Percentiles rank a stretch among this genome's conserved stretches.
Evolutionary conservation across 2,113 vertebrate genomes (phyloP).

Genomic region (Rattus rattus): DNA sequence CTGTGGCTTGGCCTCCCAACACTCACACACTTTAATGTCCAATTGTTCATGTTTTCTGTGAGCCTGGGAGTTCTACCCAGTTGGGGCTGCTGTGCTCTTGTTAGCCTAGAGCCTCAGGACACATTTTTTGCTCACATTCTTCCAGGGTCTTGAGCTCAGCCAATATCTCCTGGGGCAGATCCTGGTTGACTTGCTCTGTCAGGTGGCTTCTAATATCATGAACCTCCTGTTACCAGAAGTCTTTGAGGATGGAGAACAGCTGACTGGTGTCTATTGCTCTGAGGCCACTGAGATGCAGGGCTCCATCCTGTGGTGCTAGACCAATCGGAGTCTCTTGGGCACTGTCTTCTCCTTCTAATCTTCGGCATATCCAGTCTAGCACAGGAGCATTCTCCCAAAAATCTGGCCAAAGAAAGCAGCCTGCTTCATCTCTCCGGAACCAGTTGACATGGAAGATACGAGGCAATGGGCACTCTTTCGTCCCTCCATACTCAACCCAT

Average conservation of each 20-base stretch:
- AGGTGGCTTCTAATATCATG: constrained; percentile 91
- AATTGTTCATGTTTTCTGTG: neutral
- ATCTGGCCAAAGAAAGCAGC: constrained; percentile 63
- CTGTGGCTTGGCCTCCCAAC: constrained; percentile 17
- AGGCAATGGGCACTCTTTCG: constrained; percentile 76
- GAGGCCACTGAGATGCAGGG: constrained; percentile 85
- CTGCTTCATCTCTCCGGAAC: constrained; percentile 82
- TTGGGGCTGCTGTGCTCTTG: neutral
- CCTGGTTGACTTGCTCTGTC: constrained; percentile 91
- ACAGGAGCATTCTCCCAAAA: constrained; percentile 85
- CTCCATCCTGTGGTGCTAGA: constrained; percentile 85
- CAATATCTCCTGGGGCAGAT: constrained; percentile 90
- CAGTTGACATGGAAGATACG: constrained; percentile 88
- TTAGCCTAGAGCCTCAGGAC: constrained; percentile 36
- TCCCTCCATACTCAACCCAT: constrained; percentile 84
- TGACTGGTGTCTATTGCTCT: constrained; percentile 79
- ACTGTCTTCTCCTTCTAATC: constrained; percentile 89
- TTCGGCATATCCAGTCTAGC: constrained; percentile 86
- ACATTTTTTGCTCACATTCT: constrained; percentile 87
- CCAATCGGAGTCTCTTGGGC: constrained; percentile 86
- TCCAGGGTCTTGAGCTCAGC: constrained; percentile 91
- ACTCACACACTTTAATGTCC: neutral
- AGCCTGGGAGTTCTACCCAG: neutral
- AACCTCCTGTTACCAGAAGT: constrained; percentile 90
- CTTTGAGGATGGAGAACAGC: constrained; percentile 87